These are phyloP conservation scores for Drosophila leonis DNA, from an alignment of 2,888 invertebrate species.

Conservation along the genomic window DNA sequence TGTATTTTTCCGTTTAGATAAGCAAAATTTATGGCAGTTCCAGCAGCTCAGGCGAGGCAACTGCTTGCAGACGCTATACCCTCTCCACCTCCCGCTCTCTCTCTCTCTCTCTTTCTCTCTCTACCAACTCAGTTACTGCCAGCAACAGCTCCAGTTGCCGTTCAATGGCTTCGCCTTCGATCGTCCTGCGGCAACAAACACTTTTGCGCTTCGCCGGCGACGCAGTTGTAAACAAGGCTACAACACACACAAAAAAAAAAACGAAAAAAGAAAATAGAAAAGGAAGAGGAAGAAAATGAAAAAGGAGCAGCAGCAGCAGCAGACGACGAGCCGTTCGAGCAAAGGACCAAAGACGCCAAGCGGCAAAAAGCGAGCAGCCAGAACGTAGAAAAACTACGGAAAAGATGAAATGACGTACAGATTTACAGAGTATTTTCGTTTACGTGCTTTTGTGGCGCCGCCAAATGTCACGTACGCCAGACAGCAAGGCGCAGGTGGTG, in stretches of 20 bases:
- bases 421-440: constrained; percentile 75
- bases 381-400: constrained; percentile 32
- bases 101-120: not conserved
- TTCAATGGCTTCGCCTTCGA: constrained; percentile 35
- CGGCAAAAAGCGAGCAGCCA: constrained; percentile 32
- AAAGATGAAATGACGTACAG: constrained; percentile 64
- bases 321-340: constrained; percentile 12
- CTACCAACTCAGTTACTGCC: not conserved
- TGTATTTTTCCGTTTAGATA: constrained; percentile 80
- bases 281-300: not conserved
- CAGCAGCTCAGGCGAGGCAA: constrained; percentile 28
- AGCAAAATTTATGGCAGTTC: constrained; percentile 78
- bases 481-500: constrained; percentile 47
- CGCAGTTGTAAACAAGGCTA: constrained; percentile 74
- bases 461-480: constrained; percentile 79
- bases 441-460: constrained; percentile 75
- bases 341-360: constrained; percentile 49
- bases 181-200: constrained; percentile 76
- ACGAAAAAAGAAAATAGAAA: not conserved
- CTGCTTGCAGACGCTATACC: constrained; percentile 22
- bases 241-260: constrained; percentile 25
- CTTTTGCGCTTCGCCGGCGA: constrained; percentile 76
- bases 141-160: constrained; percentile 1
- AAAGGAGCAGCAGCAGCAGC: constrained; percentile 14
- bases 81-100: too few species aligned